Conservation (phyloP, 2,113 vertebrate species). For the Hydropotes inermis region DNA sequence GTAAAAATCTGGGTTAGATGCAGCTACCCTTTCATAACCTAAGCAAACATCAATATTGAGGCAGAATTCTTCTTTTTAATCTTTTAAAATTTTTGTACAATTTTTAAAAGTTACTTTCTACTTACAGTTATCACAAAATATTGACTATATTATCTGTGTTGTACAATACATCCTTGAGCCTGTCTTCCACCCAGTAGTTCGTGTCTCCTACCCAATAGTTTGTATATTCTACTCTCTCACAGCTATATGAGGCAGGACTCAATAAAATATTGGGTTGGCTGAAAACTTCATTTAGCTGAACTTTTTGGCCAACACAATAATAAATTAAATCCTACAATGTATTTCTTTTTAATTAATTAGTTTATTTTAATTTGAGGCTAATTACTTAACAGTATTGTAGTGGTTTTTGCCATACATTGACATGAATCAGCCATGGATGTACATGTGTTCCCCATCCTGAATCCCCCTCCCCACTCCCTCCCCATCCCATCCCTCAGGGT, state of each 20-base stretch:
- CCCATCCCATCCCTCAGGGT: not conserved
- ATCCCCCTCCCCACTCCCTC: not conserved
- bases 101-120: not conserved
- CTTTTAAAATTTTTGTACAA: not conserved
- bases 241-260: not conserved
- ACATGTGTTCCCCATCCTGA: not conserved
- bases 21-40: not conserved
- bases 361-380: not conserved
- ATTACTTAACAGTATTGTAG: not conserved
- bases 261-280: not conserved
- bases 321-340: not conserved
- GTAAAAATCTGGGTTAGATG: not conserved
- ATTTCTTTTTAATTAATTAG: not conserved
- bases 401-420: not conserved
- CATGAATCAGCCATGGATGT: not conserved
- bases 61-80: not conserved
- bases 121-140: not conserved
- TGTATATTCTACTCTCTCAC: not conserved
- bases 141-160: not conserved
- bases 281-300: not conserved
- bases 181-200: not conserved
- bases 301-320: rapidly evolving
- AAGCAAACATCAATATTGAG: not conserved
- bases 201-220: not conserved
- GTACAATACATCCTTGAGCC: not conserved